Evolutionary conservation across 1,140 invertebrate genomes (phyloP), one percentile per base, ranked within the genome.

Genomic region (Heterodera schachtii): DNA sequence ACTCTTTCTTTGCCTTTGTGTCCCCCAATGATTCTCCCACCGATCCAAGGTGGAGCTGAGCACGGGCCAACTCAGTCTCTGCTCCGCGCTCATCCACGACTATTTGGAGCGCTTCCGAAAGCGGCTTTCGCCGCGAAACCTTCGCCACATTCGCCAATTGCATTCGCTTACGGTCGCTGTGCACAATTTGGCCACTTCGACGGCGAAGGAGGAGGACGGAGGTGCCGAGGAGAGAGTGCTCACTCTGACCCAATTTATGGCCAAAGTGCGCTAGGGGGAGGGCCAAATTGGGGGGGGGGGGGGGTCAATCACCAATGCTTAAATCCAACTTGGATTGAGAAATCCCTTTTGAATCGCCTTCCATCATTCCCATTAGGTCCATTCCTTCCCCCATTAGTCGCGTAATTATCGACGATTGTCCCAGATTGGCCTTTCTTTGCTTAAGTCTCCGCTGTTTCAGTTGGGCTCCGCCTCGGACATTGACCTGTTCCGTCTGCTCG

Each of bases 121-220:
- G 4, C 91, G 94, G 78, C 93, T 98, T 79, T 95, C 93, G 85
- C 93, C 95, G 66, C 93, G 92, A 83, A 98, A 95, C 91, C 90
- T 98, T 9, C 90, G 97, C 64, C 92, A 93, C 79, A 92, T 98
- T 71, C 95, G 94, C 90, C 96, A 98, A 90, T 88, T 98, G n/a
- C 92, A 93, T 81, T 95, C 94, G 89, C 93, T 96, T 80, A 91
- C 96, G 6, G 93, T 92, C 81, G 93, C 93, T 83, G 91, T 97
- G n/a, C 91, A 94, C 73, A 93, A 93, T 90, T 83, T 81, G 21
- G 31, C 41, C 82, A n/a, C 67, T 82, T 78, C 84, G 44, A 57
- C 76, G n/a, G 82, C 76, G 77, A 21, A 31, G 75, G 41, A 44
- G 46, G 21, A 80, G 81, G 83, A 83, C 4, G 11, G 16, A 3